These are phyloP conservation scores for Elymnias hypermnestra DNA, from an alignment of 1,140 invertebrate species.

Conservation along the genomic window DNA sequence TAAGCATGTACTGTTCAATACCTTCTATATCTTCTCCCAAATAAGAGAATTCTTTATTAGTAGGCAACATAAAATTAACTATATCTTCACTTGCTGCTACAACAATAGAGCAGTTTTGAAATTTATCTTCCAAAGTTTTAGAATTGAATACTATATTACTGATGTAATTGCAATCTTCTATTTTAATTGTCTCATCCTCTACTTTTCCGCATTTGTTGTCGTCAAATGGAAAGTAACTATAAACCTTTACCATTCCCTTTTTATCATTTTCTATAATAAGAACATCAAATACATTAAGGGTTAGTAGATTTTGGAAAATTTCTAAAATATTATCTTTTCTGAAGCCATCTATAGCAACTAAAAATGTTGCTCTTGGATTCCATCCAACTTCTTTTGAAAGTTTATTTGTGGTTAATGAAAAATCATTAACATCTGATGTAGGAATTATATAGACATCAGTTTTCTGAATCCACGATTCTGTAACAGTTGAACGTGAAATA, in stretches of 20 bases:
- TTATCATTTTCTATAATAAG: slow-evolving; percentile 7
- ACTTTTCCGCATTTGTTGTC: slow-evolving; percentile 15
- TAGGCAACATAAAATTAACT: slow-evolving; percentile 16
- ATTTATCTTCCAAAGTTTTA: slow-evolving; percentile 1
- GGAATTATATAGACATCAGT: slow-evolving; percentile 16
- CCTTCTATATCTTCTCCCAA: slow-evolving; percentile 2
- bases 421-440: slow-evolving; percentile 1
- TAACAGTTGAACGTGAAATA: slow-evolving; percentile 7
- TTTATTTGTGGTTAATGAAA: slow-evolving; percentile 4
- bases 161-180: slow-evolving; percentile 9
- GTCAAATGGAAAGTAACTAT: slow-evolving; percentile 18
- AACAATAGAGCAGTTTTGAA: slow-evolving; percentile 15
- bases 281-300: slow-evolving; percentile 14
- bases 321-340: slow-evolving; percentile 2
- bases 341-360: slow-evolving; percentile 15
- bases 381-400: slow-evolving; percentile 9
- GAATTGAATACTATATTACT: slow-evolving; percentile 1
- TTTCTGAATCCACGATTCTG: not conserved
- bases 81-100: slow-evolving; percentile 14
- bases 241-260: slow-evolving; percentile 3
- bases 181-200: slow-evolving; percentile 7
- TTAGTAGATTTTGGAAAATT: slow-evolving; percentile 19
- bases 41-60: slow-evolving; percentile 1
- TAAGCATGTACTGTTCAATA: slow-evolving; percentile 20
- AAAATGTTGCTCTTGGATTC: slow-evolving; percentile 20